These are phyloP conservation scores for Colletes latitarsis DNA, from an alignment of 1,140 invertebrate genomes.

Conservation along the genomic window DNA sequence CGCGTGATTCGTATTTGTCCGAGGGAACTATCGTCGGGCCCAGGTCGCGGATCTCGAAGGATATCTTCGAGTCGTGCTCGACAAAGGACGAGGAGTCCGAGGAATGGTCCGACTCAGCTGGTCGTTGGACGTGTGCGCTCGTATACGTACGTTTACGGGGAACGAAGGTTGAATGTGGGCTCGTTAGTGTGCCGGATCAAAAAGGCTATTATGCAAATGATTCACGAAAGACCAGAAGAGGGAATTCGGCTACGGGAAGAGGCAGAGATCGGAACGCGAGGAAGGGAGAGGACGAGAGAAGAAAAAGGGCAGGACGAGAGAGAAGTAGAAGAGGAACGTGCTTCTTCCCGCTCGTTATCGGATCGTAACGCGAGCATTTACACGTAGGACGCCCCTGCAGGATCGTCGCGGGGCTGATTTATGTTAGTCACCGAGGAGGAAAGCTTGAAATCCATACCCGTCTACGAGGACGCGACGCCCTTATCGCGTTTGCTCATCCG, in stretches of 20 bases:
- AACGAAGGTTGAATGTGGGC: constrained; percentile 64
- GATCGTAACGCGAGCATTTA: constrained; percentile 75
- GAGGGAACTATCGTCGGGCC: constrained; percentile 12
- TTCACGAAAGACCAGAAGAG: constrained; percentile 70
- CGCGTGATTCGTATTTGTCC: constrained; percentile 45
- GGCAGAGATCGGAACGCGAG: constrained; percentile 20
- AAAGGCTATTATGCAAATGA: constrained; percentile 75
- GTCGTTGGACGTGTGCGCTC: not conserved
- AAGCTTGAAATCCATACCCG: constrained; percentile 70
- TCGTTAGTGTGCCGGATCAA: constrained; percentile 71
- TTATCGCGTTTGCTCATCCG: constrained; percentile 43
- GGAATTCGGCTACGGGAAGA: constrained; percentile 64
- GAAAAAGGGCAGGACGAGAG: not conserved
- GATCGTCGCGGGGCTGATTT: constrained; percentile 66
- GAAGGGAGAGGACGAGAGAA: not conserved
- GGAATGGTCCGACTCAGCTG: not conserved
- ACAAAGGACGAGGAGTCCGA: constrained; percentile 30
- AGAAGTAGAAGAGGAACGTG: constrained; percentile 49
- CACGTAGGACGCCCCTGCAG: constrained; percentile 71
- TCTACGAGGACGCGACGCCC: constrained; percentile 40
- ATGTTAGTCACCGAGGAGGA: constrained; percentile 64
- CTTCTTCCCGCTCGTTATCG: constrained; percentile 70
- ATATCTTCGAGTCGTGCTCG: constrained; percentile 25
- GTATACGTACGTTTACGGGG: constrained; percentile 33
- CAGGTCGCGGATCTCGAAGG: not conserved